Base-by-base conservation (phyloP, 2,888 invertebrate species). In the Herminia tarsipennalis region DNA sequence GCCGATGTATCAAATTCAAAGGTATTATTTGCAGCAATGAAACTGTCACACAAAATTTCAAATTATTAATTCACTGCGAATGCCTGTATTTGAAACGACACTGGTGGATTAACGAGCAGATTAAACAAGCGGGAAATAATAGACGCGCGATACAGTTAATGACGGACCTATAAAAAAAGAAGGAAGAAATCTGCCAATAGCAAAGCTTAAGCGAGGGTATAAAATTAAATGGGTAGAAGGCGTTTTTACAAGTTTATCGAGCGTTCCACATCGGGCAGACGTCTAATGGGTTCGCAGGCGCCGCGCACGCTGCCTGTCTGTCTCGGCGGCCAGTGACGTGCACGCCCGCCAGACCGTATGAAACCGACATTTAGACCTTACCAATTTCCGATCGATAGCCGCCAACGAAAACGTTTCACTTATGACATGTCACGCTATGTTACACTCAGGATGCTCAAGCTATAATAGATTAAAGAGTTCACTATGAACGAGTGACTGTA, bases 201-300 rank as follows among this genome's bases (percentile, higher is more conserved):
- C 88, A 86, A 81, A 82, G 85, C 86, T 87, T 85, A 86, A 85
- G 86, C 86, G 78, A 76, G 82, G 84, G 76, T 86, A 87, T 90
- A 90, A 90, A 89, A 89, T 89, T 88, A 90, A 90, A 89, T 88
- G 85, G 85, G 83, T 86, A 85, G 87, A 88, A 87, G 86, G 87
- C 87, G 87, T 88, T 90, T 90, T 89, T 88, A 89, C 85, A 89
- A 90, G 90, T 90, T 90, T 90, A 90, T 90, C 88, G 90, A 90
- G 90, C 91, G 90, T 88, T 88, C 87, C 70, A 87, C 84, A 88
- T 86, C 84, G 83, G 79, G 80, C 81, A 86, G 89, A 86, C 88
- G 80, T 80, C 78, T 89, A 89, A 89, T 89, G 88, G 88, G 79
- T 81, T 81, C 73, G 74, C 76, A 86, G 90, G 89, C 89, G 88